phyloP scores from a whole-genome alignment of 30 jellyfish, hydroid and myxozoan genomes.

The Pseudorhiza aurosa region DNA sequence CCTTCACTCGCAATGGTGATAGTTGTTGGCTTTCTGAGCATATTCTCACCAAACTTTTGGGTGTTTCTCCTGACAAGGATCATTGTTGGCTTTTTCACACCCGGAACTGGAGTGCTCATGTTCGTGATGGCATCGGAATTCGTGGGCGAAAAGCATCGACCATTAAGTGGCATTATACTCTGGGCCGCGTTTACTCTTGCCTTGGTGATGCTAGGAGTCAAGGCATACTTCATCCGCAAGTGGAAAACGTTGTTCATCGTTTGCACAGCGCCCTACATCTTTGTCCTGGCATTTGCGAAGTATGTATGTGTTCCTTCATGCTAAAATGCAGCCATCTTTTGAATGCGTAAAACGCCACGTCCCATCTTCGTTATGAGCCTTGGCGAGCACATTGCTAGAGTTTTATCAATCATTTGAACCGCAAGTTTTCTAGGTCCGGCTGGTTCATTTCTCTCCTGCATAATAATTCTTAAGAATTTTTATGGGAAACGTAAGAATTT shows the following conservation, averaged over 20 bases:
- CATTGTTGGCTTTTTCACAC: constrained; percentile 80
- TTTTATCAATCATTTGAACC: too few species aligned
- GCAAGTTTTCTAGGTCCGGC: too few species aligned
- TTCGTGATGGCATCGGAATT: constrained; percentile 75
- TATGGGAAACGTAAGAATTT: too few species aligned
- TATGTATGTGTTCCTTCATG: too few species aligned
- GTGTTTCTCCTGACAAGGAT: constrained; percentile 40
- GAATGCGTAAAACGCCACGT: too few species aligned
- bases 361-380: too few species aligned
- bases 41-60: constrained; percentile 66
- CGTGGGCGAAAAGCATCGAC: constrained; percentile 82
- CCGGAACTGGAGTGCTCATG: constrained; percentile 79
- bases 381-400: too few species aligned
- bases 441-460: too few species aligned
- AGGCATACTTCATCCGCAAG: constrained; percentile 77
- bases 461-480: too few species aligned
- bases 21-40: constrained; percentile 63
- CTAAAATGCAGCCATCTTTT: too few species aligned
- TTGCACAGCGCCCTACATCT: constrained; percentile 78
- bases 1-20: constrained; percentile 53
- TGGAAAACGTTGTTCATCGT: constrained; percentile 77
- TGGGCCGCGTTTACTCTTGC: constrained; percentile 75
- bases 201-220: constrained; percentile 61
- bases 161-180: constrained; percentile 73
- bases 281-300: constrained; percentile 51